Conservation (phyloP, 2,888 invertebrate genomes). For the Agrenia bidenticulata region DNA sequence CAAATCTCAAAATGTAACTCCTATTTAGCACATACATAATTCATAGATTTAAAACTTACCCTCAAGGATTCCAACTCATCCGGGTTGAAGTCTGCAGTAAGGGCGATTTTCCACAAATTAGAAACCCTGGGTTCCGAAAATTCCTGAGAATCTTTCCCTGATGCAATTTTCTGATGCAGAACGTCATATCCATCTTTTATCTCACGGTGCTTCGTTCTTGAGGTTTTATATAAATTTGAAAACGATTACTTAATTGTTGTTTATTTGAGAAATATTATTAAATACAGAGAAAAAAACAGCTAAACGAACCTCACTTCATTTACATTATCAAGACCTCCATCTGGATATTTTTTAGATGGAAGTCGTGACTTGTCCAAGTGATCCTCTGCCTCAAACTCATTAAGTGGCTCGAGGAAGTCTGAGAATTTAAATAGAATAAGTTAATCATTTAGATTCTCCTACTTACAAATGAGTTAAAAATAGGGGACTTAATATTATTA, state of each 20-base stretch:
- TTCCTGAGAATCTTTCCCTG: slow-evolving; percentile 77
- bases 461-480: no score
- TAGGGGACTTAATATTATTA: no score
- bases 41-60: slow-evolving; percentile 57
- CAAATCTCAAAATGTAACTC: background rate
- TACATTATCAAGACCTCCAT: slow-evolving; percentile 31
- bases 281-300: background rate
- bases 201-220: slow-evolving; percentile 70
- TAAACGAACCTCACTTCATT: slow-evolving; percentile 40
- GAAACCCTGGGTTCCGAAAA: slow-evolving; percentile 85
- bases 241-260: no score
- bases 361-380: slow-evolving; percentile 37
- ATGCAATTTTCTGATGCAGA: slow-evolving; percentile 70
- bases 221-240: slow-evolving; percentile 5
- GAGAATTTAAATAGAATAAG: no score
- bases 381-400: slow-evolving; percentile 34
- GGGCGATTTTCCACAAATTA: slow-evolving; percentile 72
- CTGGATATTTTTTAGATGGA: slow-evolving; percentile 34
- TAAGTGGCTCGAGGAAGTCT: slow-evolving; percentile 34
- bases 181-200: slow-evolving; percentile 77
- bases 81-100: slow-evolving; percentile 74
- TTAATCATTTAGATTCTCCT: no score
- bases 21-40: background rate
- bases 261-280: no score
- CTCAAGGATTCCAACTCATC: slow-evolving; percentile 81